Evolutionary conservation across 2,797 vertebrate genomes (phyloP).

Genomic region (Alectoris magna): DNA sequence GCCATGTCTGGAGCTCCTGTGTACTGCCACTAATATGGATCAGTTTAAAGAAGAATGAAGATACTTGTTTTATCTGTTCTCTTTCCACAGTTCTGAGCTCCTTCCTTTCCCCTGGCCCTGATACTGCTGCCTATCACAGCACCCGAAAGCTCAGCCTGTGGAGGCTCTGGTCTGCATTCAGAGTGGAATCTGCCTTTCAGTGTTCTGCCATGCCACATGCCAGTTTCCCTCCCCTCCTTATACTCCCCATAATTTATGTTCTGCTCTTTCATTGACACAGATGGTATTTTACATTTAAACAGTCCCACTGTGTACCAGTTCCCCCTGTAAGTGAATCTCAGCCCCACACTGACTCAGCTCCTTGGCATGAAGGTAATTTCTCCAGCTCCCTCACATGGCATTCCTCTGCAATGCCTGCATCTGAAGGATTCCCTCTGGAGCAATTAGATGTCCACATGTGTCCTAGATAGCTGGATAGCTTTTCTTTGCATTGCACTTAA

Average conservation of each 20-base stretch:
- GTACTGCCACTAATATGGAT: neutral
- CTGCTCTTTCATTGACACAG: neutral
- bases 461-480: neutral
- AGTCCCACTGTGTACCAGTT: conserved; percentile 69
- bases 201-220: neutral
- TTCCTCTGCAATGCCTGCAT: conserved; percentile 14
- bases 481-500: neutral
- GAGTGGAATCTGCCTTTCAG: neutral
- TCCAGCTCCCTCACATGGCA: conserved; percentile 30
- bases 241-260: neutral
- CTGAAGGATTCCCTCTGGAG: neutral
- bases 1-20: neutral
- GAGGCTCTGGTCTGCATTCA: neutral
- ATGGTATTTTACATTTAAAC: conserved; percentile 30
- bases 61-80: neutral
- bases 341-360: conserved; percentile 42
- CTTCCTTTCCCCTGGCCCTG: neutral
- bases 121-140: neutral
- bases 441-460: neutral
- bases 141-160: neutral
- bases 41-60: neutral
- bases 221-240: neutral
- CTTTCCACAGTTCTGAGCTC: neutral
- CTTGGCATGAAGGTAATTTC: conserved; percentile 52
- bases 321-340: neutral